Evolutionary conservation across 2,888 invertebrate species (phyloP).

Genomic region (Reticulitermes lucifugus): DNA sequence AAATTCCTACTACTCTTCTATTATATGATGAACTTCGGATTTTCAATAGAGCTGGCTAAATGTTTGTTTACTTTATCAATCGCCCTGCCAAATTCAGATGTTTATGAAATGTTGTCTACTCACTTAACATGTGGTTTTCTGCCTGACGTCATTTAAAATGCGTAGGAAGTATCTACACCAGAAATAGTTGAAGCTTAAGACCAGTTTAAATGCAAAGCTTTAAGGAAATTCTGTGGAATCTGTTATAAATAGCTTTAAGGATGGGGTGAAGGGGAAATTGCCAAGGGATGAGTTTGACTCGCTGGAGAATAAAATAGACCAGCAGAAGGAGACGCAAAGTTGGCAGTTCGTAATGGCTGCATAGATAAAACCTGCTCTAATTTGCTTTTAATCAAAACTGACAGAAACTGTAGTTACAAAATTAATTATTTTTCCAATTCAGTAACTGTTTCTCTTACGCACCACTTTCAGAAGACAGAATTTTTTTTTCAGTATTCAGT

Average conservation of each 20-base stretch:
- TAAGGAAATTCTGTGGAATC: not conserved
- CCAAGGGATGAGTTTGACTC: not conserved
- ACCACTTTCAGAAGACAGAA: too few relatives aligned
- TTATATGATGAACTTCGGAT: too few relatives aligned
- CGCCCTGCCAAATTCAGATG: not conserved
- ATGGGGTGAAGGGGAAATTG: not conserved
- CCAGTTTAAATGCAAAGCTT: slow-evolving; percentile 8
- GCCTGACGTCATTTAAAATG: slow-evolving; percentile 31
- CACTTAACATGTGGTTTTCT: slow-evolving; percentile 13
- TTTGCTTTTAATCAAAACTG: too few relatives aligned
- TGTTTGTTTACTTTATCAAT: not conserved
- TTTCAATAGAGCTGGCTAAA: too few relatives aligned
- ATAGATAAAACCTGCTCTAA: too few relatives aligned
- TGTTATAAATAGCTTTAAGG: not conserved
- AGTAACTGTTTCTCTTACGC: too few relatives aligned
- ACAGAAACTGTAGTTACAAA: too few relatives aligned
- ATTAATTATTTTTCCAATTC: too few relatives aligned
- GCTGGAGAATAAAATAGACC: slow-evolving; percentile 27
- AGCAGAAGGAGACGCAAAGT: not conserved
- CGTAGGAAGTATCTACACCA: not conserved
- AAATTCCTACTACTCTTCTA: too few relatives aligned
- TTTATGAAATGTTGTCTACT: not conserved
- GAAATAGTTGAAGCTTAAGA: slow-evolving; percentile 6
- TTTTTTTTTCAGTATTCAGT: too few relatives aligned
- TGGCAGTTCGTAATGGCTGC: not conserved